Evolutionary conservation across 2,888 invertebrate species (phyloP), one percentile per base, ranked within the genome.

Genomic region (Stegophylla sp.): DNA sequence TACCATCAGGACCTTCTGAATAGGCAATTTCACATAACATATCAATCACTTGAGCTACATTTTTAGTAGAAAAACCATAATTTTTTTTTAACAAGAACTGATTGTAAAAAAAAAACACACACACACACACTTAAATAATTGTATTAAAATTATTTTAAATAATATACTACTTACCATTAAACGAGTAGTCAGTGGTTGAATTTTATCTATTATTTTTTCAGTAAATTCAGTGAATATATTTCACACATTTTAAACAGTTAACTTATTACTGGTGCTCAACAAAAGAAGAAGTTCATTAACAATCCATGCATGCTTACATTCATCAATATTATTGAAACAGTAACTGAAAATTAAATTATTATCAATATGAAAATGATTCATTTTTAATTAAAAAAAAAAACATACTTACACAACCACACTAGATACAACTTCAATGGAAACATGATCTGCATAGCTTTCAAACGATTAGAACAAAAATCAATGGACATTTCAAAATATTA

Each of bases 21-120:
- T 87, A 95, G 41, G 93, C 93, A 61, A 94, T 88, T 23, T 89
- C 89, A 85, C 94, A 93, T 4, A 96, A 86, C 83, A 95, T 88
- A 85, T 94, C 92, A 89, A 94, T 93, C 15, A 94, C 89, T 72
- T 91, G 90, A 75, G 92, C 90, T 26, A 93, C 91, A 88, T 95
- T 94, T 82, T 89, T 88, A 56, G 95, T 86, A 34, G 90, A 89
- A 86, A 95, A 90, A 82, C 91, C 90, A 85, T 93, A 92, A 76
- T 94, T 88, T 86, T 92, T 92, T 85, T 95, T 94, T n/a, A 20
- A 96, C 86, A 51, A 94, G 86, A 61, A 90, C 89, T 86, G 92
- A 87, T 85, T 91, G 61, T 41, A 75, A 69, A 53, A 67, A 4
- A 1, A 63, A n/a, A 73, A 48, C 45, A 23, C 43, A 56, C 77